phyloP scores from a whole-genome alignment of 2,113 vertebrate species.

The Solea senegalensis region DNA sequence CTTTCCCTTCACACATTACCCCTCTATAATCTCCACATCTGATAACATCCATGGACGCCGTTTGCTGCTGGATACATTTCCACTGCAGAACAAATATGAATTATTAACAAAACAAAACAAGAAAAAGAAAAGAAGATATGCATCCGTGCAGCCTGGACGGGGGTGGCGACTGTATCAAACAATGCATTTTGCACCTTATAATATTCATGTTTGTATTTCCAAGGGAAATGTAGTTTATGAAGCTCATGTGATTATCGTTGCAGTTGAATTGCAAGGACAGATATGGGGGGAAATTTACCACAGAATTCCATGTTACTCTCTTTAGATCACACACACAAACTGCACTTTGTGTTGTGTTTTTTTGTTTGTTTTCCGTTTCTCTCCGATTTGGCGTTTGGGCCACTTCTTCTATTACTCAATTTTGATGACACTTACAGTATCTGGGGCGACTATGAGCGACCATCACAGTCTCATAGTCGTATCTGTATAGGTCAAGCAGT shows the following conservation, averaged over 20 bases:
- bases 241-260: constrained; percentile 86
- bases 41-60: constrained; percentile 38
- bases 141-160: constrained; percentile 56
- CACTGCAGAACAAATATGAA: constrained; percentile 74
- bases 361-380: constrained; percentile 38
- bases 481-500: constrained; percentile 46
- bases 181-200: constrained; percentile 84
- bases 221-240: constrained; percentile 86
- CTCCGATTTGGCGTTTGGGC: constrained; percentile 28
- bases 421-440: constrained; percentile 59
- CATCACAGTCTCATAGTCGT: too few relatives aligned
- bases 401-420: constrained; percentile 24
- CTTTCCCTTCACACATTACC: constrained; percentile 11
- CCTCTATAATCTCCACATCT: background rate
- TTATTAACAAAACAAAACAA: constrained; percentile 53
- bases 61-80: constrained; percentile 71
- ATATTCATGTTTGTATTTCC: constrained; percentile 85
- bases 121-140: background rate
- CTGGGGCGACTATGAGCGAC: background rate
- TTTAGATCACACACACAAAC: constrained; percentile 38
- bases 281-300: constrained; percentile 76
- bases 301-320: constrained; percentile 65
- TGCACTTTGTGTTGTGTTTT: constrained; percentile 55
- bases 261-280: constrained; percentile 90
- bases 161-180: constrained; percentile 63